Evolutionary conservation across 2,113 vertebrate genomes (phyloP), one percentile per base, ranked within the genome.

Genomic region (Anhinga anhinga): DNA sequence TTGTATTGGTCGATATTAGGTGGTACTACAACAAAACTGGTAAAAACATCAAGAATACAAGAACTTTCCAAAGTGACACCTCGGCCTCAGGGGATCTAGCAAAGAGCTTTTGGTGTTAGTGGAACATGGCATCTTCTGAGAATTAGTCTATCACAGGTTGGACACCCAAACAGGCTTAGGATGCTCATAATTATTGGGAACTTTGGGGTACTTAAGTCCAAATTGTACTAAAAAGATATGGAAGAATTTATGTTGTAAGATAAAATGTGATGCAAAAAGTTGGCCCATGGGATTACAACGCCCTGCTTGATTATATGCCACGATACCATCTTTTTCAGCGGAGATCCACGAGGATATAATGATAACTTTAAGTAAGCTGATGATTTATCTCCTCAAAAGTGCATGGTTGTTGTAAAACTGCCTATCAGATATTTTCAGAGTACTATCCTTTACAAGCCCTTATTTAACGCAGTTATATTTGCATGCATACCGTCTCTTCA

Each of bases 401-500:
- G 72, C 90, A 8, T 36, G 70, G 94, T 77, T 93, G 97, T 86
- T 96, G 71, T 62, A 84, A 86, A 95, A 80, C 94, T 95, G 93
- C 82, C 90, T 81, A 88, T 95, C 70, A 81, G 90, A 82, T 96
- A 95, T 96, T 97, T 96, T 95, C 93, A 66, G 91, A 95, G 72
- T 25, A 16, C 83, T 79, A 87, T 86, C 92, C 84, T 97, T 97
- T 91, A 91, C 92, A 96, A 95, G 94, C 90, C 88, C 86, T 97
- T 97, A 96, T 97, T 98, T 96, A 97, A 97, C 44, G 30, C 88
- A 87, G 89, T 77, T 66, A 40, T 72, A 98, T 98, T 98, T 98
- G 94, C 96, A 97, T 97, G 95, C 93, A 86, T 49, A 71, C 86
- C 81, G 91, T 97, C 91, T 97, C 92, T 93, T 95, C 96, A 81